Conservation (phyloP, 2,888 invertebrate genomes). For the Cataglyphis rosenhaueri region DNA sequence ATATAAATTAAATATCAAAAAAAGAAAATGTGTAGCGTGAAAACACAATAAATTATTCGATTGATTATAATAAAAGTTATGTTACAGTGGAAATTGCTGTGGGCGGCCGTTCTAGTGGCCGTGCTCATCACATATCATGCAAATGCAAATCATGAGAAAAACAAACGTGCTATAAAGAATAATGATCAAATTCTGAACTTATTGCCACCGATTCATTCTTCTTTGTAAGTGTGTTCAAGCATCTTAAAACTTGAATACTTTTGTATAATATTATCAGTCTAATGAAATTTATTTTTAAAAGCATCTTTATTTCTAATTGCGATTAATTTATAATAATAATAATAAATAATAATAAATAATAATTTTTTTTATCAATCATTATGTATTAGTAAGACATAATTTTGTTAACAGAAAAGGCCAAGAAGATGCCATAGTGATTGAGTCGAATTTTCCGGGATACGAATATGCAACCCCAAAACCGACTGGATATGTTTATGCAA, state of each 20-base stretch:
- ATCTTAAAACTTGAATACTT: not conserved
- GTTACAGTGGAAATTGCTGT: constrained; percentile 81
- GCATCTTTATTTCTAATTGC: not conserved
- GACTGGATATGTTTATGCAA: not conserved
- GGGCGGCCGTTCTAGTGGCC: constrained; percentile 81
- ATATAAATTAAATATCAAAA: not conserved
- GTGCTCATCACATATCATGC: constrained; percentile 80
- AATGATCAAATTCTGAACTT: constrained; percentile 77
- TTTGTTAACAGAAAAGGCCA: constrained; percentile 14
- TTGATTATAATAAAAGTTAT: constrained; percentile 4
- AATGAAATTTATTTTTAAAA: not conserved
- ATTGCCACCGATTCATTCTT: not conserved
- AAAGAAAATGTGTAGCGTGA: not conserved
- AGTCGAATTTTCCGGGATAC: not conserved
- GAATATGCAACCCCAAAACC: not conserved
- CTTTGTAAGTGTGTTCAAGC: constrained; percentile 70
- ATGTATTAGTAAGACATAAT: not conserved
- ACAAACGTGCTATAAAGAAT: constrained; percentile 80
- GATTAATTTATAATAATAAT: constrained; percentile 8
- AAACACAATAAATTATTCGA: not conserved
- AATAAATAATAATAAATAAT: not conserved
- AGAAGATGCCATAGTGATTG: not conserved
- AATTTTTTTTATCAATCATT: not conserved
- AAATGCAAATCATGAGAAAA: constrained; percentile 78
- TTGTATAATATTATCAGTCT: not conserved